A percentile compares a stretch with the other conserved stretches of the same genome.
Evolutionary conservation across 2,888 invertebrate species (phyloP).

Genomic region (Axea sp.): DNA sequence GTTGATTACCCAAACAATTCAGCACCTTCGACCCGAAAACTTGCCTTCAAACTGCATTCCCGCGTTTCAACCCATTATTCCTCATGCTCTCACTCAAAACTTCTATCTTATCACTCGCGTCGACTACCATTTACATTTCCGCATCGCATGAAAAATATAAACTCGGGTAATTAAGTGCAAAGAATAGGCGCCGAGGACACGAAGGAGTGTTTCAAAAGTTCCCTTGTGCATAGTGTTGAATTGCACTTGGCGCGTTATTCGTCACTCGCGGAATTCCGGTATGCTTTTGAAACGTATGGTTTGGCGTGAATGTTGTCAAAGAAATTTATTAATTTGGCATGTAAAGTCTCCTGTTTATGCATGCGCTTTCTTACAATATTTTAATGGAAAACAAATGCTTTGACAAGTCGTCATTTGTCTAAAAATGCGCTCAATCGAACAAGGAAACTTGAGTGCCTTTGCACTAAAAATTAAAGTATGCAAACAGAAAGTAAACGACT

Average conservation of each 20-base stretch:
- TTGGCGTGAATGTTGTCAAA: neutral
- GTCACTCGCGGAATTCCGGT: slow-evolving; percentile 7
- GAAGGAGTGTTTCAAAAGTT: slow-evolving; percentile 21
- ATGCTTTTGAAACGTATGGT: slow-evolving; percentile 18
- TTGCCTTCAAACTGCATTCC: slow-evolving; percentile 30
- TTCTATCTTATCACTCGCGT: slow-evolving; percentile 43
- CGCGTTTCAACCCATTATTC: slow-evolving; percentile 42
- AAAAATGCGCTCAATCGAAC: too few species aligned
- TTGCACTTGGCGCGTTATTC: slow-evolving; percentile 1
- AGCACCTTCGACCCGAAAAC: slow-evolving; percentile 38
- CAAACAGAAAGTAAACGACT: slow-evolving; percentile 6
- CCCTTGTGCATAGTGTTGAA: slow-evolving; percentile 8
- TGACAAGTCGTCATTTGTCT: too few species aligned
- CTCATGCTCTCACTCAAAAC: slow-evolving; percentile 24
- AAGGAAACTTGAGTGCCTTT: too few species aligned
- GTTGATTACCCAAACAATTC: slow-evolving; percentile 45
- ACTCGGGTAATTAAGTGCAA: slow-evolving; percentile 49
- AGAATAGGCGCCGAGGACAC: slow-evolving; percentile 12
- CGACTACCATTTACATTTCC: slow-evolving; percentile 39
- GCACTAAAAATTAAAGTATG: too few species aligned
- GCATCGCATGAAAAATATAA: slow-evolving; percentile 46
- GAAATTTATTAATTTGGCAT: neutral
- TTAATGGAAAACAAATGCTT: too few species aligned
- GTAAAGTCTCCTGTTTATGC: too few species aligned
- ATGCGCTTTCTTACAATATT: too few species aligned